Percentiles rank a stretch among this genome's conserved stretches.
Evolutionary conservation across 2,113 vertebrate species (phyloP).

Genomic region (Sciurus niger): DNA sequence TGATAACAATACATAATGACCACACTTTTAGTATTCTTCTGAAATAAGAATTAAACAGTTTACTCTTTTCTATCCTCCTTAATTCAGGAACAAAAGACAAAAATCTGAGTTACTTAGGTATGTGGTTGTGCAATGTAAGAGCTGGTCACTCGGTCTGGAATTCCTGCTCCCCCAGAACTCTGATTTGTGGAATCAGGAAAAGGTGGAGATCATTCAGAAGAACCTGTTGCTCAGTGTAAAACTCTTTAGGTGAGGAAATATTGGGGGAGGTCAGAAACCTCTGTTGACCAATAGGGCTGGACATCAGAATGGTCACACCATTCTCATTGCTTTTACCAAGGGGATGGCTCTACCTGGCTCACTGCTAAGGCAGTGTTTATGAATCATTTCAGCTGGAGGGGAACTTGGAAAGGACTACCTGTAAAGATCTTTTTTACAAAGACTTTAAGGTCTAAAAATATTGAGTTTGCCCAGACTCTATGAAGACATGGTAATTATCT

Average conservation of each 20-base stretch:
- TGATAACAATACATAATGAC: background rate
- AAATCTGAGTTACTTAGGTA: background rate
- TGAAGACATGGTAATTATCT: conserved; percentile 1
- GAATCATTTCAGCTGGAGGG: background rate
- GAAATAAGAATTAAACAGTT: background rate
- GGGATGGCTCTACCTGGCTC: background rate
- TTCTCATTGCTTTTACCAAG: background rate
- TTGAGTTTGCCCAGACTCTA: background rate
- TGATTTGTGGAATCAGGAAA: background rate
- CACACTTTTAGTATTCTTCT: background rate
- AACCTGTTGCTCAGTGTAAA: background rate
- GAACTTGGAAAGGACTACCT: background rate
- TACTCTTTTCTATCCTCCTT: background rate
- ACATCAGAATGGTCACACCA: background rate
- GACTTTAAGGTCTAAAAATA: background rate
- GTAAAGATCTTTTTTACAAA: background rate
- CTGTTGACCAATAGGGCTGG: background rate
- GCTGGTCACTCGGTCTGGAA: background rate
- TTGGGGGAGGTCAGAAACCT: background rate
- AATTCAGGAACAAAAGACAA: background rate
- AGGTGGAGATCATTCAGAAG: background rate
- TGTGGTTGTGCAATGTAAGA: background rate
- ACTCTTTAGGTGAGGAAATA: background rate
- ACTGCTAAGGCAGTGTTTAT: background rate
- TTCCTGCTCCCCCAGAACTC: background rate